Base-by-base conservation (phyloP, 2,888 invertebrate genomes). In the Chrysolina oricalcia region DNA sequence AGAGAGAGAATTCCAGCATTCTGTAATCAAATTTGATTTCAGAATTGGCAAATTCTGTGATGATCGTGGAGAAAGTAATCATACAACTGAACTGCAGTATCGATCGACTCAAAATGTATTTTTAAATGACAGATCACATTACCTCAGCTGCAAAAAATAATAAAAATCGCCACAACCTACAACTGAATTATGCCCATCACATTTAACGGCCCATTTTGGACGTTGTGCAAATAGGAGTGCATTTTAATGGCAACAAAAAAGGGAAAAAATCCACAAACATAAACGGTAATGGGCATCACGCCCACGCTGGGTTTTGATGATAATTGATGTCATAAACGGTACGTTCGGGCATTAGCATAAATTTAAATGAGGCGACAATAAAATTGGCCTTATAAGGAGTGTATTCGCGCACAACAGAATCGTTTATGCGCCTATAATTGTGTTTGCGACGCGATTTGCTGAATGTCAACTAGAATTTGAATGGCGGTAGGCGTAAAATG, bases 301-400 rank as follows among this genome's bases (percentile, higher is more conserved):
- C 66, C 66, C 27, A 66, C 66, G 63, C 73, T 74, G 48, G 46
- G 69, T 66, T 74, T 65, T 72, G 53, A 72, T 56, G 67, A 73
- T 71, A 74, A 77, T 77, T 65, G 71, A 63, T 70, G 70, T 62
- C 50, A 72, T 71, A 77, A 70, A 74, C 43, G 74, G 65, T 59
- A 65, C 40, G 40, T 53, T 48, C 62, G 13, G 35, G 63, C 67
- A 77, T 77, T 77, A 73, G 62, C 77, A 73, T 77, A 77, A 77
- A 77, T 75, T 77, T 68, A 68, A 75, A 73, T 71, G 64, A 64
- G 70, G 70, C 66, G 67, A 74, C 77, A 74, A 73, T 74, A 74
- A 77, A 77, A 74, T 70, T 70, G 74, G 48, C 71, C 67, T 41
- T 72, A 73, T 72, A 77, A 62, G 74, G 64, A 77, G 73, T 68